phyloP scores from a whole-genome alignment of 2,888 invertebrate genomes.

The Polyommatus iphigenia region DNA sequence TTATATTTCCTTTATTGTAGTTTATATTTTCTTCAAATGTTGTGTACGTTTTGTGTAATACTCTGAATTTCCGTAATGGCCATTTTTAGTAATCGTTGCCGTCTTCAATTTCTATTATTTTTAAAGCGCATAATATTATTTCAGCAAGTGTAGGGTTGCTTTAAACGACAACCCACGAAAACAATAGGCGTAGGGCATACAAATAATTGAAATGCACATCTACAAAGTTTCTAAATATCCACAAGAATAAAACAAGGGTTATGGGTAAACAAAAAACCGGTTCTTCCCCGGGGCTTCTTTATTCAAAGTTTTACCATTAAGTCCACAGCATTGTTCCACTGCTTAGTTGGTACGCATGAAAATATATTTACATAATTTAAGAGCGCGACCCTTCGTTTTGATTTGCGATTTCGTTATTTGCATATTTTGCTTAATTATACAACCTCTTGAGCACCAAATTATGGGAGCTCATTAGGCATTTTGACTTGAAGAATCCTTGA shows the following conservation, averaged over 20 bases:
- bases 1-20: constrained; percentile 37
- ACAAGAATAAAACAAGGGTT: constrained; percentile 6
- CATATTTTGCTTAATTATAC: constrained; percentile 69
- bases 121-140: not conserved
- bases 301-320: constrained; percentile 66
- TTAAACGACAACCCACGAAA: not conserved
- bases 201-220: constrained; percentile 5
- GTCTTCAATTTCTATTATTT: not conserved
- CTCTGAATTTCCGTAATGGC: not conserved
- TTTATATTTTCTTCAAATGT: constrained; percentile 9
- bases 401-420: constrained; percentile 70
- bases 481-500: constrained; percentile 12
- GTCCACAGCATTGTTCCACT: constrained; percentile 72
- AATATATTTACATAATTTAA: constrained; percentile 79
- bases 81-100: not conserved
- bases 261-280: constrained; percentile 43
- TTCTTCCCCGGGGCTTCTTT: constrained; percentile 61
- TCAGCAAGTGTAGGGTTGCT: not conserved
- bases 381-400: constrained; percentile 64
- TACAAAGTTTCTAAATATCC: constrained; percentile 16
- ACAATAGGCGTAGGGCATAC: not conserved
- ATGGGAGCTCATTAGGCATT: constrained; percentile 32
- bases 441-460: constrained; percentile 37
- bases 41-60: not conserved
- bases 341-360: constrained; percentile 71